Evolutionary conservation across 2,888 invertebrate species (phyloP), one percentile per base, ranked within the genome.

Genomic region (Mellilla xanthometata): DNA sequence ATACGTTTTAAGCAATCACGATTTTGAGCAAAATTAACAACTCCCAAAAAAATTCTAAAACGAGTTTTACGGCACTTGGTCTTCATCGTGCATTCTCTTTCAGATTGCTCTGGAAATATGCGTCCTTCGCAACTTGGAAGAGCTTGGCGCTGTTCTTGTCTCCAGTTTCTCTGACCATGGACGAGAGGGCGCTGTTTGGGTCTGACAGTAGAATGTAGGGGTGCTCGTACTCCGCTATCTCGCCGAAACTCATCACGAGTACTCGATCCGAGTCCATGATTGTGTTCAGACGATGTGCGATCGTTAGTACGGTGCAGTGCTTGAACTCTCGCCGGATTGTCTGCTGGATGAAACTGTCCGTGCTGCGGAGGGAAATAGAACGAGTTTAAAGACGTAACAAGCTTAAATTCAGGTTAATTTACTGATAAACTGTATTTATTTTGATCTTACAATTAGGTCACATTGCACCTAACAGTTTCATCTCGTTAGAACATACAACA

Each of bases 251-350:
- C 81, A 93, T 88, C 4, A 93, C 91, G 5, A 93, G 62, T 86
- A 97, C 95, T 67, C 95, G 92, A 76, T 96, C 95, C 2, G 95
- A 96, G 80, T 97, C 97, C 92, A 97, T 92, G 62, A 98, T 96
- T 4, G 97, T 98, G 76, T 97, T 97, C 44, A 98, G 91, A 34
- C 97, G 92, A 80, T 98, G 97, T 6, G 97, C 97, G 31, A 98
- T 96, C 0, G 97, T 97, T 8, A 98, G 80, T 2, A 97, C 97
- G 0, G 97, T 97, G 72, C 96, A 97, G 0, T 93, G 79, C 5
- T 89, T 87, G 68, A 97, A 97, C 74, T 95, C 94, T 7, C 90
- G 89, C 12, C 96, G 91, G 29, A 97, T 96, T 0, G 96, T 96
- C 63, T 91, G 91, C 75, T 97, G 97, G 61, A 97, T 97, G 47